phyloP scores from a whole-genome alignment of 1,140 invertebrate genomes.

The Homarus americanus region DNA sequence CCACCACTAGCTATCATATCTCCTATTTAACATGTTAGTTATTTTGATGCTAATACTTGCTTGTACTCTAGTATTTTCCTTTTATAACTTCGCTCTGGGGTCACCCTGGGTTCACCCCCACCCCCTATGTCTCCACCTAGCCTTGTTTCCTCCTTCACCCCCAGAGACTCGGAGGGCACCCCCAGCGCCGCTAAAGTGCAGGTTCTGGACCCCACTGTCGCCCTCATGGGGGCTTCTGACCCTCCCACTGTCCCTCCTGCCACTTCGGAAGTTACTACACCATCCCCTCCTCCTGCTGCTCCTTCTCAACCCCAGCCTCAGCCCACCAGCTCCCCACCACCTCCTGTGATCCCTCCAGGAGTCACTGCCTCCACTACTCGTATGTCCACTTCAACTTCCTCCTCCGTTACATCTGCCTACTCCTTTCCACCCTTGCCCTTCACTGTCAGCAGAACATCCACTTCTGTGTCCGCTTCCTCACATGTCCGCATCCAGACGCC shows the following conservation, averaged over 20 bases:
- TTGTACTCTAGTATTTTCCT: slow-evolving; percentile 15
- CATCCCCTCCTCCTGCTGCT: slow-evolving; percentile 30
- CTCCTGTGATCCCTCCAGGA: slow-evolving; percentile 37
- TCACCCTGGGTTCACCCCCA: slow-evolving; percentile 29
- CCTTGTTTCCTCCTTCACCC: slow-evolving; percentile 67
- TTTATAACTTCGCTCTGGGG: slow-evolving; percentile 42
- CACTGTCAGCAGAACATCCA: slow-evolving; percentile 73
- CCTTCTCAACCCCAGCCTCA: slow-evolving; percentile 43
- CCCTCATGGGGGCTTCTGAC: slow-evolving; percentile 74
- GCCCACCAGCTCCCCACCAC: slow-evolving; percentile 21
- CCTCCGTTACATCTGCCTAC: slow-evolving; percentile 59
- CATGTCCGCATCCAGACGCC: slow-evolving; percentile 74
- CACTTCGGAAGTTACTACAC: slow-evolving; percentile 36
- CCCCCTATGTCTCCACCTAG: slow-evolving; percentile 61
- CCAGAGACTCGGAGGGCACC: slow-evolving; percentile 59
- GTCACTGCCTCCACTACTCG: slow-evolving; percentile 69
- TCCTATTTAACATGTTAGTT: not conserved
- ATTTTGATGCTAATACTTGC: slow-evolving; percentile 31
- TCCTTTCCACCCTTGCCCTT: slow-evolving; percentile 65
- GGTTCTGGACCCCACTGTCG: slow-evolving; percentile 69
- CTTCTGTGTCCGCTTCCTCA: slow-evolving; percentile 74
- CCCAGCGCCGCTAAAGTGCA: slow-evolving; percentile 64
- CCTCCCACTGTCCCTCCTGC: slow-evolving; percentile 65
- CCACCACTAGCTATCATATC: not conserved
- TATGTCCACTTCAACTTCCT: slow-evolving; percentile 70